Conservation (phyloP, 2,113 vertebrate genomes). For the Mastomys natalensis region DNA sequence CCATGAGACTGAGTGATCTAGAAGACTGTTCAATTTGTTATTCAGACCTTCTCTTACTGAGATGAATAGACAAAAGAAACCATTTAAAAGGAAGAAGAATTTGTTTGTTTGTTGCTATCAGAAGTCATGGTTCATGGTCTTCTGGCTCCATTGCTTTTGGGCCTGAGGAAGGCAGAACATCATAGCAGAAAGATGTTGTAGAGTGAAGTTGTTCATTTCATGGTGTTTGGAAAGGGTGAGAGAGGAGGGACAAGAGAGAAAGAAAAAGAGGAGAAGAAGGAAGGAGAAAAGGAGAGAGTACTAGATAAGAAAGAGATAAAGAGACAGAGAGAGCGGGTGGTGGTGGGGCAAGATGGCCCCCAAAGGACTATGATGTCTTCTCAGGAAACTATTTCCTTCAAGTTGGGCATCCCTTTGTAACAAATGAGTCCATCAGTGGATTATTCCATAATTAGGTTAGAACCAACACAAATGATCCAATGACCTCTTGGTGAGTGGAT, state of each 20-base stretch:
- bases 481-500: background rate
- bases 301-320: no score
- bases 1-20: background rate
- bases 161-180: background rate
- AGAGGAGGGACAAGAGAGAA: background rate
- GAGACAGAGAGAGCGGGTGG: no score
- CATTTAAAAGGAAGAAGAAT: no score
- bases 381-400: background rate
- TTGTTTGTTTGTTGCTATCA: background rate
- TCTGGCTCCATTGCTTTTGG: background rate
- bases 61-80: background rate
- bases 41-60: background rate
- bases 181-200: background rate
- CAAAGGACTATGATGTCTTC: background rate
- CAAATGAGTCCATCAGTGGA: background rate
- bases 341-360: background rate
- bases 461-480: background rate
- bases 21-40: background rate
- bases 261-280: no score
- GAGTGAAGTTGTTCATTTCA: background rate
- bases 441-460: background rate
- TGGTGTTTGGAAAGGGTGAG: background rate
- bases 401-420: background rate
- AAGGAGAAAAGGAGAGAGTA: background rate
- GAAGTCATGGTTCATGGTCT: background rate